Evolutionary conservation across 1,140 invertebrate species (phyloP).

Genomic region (Cotesia vestalis): DNA sequence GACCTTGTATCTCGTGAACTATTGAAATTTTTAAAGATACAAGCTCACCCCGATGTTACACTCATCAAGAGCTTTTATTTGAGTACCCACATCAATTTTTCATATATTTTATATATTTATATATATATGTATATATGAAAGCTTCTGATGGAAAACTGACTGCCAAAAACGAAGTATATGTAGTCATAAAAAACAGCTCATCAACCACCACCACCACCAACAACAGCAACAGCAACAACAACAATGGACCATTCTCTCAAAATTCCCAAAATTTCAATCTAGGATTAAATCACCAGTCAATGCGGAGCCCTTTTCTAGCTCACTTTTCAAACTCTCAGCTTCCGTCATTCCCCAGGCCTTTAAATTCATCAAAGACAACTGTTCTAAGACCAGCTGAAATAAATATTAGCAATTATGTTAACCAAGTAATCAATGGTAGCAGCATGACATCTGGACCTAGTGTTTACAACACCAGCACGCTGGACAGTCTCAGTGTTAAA

Average conservation of each 20-base stretch:
- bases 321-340: constrained; percentile 6
- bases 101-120: too few species aligned
- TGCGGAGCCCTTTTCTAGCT: constrained; percentile 18
- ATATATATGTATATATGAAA: constrained; percentile 79
- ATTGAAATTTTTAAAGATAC: too few species aligned
- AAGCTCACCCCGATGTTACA: too few species aligned
- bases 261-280: constrained; percentile 44
- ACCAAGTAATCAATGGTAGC: too few species aligned
- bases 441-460: constrained; percentile 35
- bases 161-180: constrained; percentile 77
- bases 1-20: too few species aligned
- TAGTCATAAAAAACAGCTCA: constrained; percentile 67
- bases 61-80: too few species aligned
- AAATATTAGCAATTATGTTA: too few species aligned
- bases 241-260: too few species aligned
- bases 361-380: too few species aligned
- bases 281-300: not conserved
- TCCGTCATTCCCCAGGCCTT: constrained; percentile 26
- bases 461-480: constrained; percentile 24
- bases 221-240: constrained; percentile 23
- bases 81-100: too few species aligned
- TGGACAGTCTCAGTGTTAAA: constrained; percentile 41
- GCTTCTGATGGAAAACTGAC: constrained; percentile 73
- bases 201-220: constrained; percentile 42
- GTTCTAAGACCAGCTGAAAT: too few species aligned